These are phyloP conservation scores for Characodon lateralis DNA, from an alignment of 2,797 vertebrate species.

Conservation along the genomic window DNA sequence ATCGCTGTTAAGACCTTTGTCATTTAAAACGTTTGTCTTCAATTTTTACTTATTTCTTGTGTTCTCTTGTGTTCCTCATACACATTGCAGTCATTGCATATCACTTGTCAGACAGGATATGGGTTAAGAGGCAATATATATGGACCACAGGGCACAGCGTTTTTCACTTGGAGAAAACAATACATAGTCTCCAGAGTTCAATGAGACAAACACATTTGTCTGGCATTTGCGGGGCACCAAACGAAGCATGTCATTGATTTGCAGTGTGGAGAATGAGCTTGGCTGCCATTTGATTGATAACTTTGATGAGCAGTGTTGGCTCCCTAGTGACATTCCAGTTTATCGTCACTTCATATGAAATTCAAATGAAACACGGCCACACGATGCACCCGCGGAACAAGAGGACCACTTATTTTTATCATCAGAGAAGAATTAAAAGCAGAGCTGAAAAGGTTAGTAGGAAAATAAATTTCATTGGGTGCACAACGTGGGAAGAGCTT, in stretches of 20 bases:
- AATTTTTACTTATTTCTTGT: not conserved
- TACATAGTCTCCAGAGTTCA: slow-evolving; percentile 35
- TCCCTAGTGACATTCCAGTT: slow-evolving; percentile 32
- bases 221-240: slow-evolving; percentile 34
- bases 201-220: slow-evolving; percentile 59
- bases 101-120: slow-evolving; percentile 41
- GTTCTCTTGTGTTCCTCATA: not conserved
- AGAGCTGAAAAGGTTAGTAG: slow-evolving; percentile 2
- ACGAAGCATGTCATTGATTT: slow-evolving; percentile 72
- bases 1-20: not conserved
- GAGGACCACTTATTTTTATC: slow-evolving; percentile 18
- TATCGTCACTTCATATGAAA: slow-evolving; percentile 29
- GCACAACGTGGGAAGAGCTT: not conserved
- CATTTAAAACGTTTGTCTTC: not conserved
- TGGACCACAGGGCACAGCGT: slow-evolving; percentile 22
- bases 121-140: slow-evolving; percentile 23
- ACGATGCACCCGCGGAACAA: not conserved
- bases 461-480: slow-evolving; percentile 8
- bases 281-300: slow-evolving; percentile 53
- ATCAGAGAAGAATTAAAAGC: slow-evolving; percentile 24
- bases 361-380: slow-evolving; percentile 14
- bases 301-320: slow-evolving; percentile 3
- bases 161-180: slow-evolving; percentile 46
- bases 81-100: slow-evolving; percentile 23
- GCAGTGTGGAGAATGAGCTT: slow-evolving; percentile 39